Percentiles rank a stretch among this genome's conserved stretches.
phyloP scores from a whole-genome alignment of 2,113 vertebrate species.

The Electrona antarctica region DNA sequence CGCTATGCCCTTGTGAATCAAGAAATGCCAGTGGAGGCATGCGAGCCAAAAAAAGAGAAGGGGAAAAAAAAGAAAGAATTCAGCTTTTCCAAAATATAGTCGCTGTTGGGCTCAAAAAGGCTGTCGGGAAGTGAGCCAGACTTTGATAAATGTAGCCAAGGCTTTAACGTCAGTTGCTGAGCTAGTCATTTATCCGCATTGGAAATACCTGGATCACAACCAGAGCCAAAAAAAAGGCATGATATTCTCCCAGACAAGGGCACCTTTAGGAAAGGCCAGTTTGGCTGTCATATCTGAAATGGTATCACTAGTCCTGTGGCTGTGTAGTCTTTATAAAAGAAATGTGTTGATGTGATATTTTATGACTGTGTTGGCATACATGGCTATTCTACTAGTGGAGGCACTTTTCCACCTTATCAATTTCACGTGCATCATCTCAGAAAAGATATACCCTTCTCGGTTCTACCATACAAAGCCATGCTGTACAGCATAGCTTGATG shows the following conservation, averaged over 20 bases:
- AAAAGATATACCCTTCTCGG: too few species aligned
- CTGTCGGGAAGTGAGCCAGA: conserved; percentile 61
- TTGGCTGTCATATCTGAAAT: conserved; percentile 33
- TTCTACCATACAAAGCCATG: too few species aligned
- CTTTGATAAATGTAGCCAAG: conserved; percentile 66
- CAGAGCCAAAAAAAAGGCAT: conserved; percentile 57
- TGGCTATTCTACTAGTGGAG: not conserved
- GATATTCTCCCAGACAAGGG: conserved; percentile 51
- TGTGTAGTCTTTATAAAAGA: conserved; percentile 33
- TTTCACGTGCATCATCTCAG: too few species aligned
- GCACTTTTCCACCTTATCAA: not conserved
- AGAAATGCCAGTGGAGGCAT: conserved; percentile 42
- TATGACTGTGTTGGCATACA: too few species aligned
- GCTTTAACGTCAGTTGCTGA: conserved; percentile 59
- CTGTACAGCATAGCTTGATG: too few species aligned
- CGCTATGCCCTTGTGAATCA: conserved; percentile 43
- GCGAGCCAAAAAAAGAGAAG: conserved; percentile 25
- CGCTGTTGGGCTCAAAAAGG: conserved; percentile 55
- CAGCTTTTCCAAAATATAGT: conserved; percentile 51
- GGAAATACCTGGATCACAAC: conserved; percentile 59
- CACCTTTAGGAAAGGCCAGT: conserved; percentile 63
- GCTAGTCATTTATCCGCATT: conserved; percentile 63
- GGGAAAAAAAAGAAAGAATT: conserved; percentile 27
- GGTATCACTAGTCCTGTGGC: conserved; percentile 38
- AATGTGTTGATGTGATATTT: conserved; percentile 13